phyloP scores from a whole-genome alignment of 2,888 invertebrate species.

The Agelastica alni region DNA sequence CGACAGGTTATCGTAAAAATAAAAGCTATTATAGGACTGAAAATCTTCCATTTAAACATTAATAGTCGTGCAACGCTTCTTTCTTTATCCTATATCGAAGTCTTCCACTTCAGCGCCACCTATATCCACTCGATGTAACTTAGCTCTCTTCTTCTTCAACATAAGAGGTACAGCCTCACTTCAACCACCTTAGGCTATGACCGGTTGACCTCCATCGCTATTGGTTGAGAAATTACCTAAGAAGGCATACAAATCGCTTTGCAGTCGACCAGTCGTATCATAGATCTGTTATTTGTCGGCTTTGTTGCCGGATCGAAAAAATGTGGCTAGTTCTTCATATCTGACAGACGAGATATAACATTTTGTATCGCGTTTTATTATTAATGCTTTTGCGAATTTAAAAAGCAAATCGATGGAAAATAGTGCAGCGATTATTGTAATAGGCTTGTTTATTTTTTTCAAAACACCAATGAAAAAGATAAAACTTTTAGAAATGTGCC shows the following conservation, averaged over 20 bases:
- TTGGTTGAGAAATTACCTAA: constrained; percentile 48
- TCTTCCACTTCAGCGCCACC: constrained; percentile 11
- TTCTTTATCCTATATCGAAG: background rate
- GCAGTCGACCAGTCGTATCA: constrained; percentile 30
- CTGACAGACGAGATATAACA: too few relatives aligned
- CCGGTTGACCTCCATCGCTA: constrained; percentile 52
- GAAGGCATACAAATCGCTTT: constrained; percentile 35
- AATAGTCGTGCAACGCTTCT: background rate
- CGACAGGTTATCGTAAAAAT: too few relatives aligned
- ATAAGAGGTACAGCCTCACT: constrained; percentile 12
- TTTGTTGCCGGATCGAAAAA: background rate
- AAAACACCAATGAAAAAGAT: too few relatives aligned
- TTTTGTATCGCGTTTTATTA: too few relatives aligned
- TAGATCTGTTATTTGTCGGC: background rate
- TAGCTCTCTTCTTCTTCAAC: background rate
- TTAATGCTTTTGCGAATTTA: too few relatives aligned
- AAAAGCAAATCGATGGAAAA: too few relatives aligned
- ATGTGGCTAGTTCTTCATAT: too few relatives aligned
- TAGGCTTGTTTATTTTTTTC: too few relatives aligned
- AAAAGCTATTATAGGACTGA: background rate
- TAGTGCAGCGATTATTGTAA: too few relatives aligned
- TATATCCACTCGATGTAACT: background rate
- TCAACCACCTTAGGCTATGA: constrained; percentile 36
- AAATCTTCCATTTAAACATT: background rate
- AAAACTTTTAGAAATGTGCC: too few relatives aligned